Percentiles rank a stretch among this genome's conserved stretches.
phyloP scores from a whole-genome alignment of 1,140 invertebrate genomes.

The Calephelis nemesis region DNA sequence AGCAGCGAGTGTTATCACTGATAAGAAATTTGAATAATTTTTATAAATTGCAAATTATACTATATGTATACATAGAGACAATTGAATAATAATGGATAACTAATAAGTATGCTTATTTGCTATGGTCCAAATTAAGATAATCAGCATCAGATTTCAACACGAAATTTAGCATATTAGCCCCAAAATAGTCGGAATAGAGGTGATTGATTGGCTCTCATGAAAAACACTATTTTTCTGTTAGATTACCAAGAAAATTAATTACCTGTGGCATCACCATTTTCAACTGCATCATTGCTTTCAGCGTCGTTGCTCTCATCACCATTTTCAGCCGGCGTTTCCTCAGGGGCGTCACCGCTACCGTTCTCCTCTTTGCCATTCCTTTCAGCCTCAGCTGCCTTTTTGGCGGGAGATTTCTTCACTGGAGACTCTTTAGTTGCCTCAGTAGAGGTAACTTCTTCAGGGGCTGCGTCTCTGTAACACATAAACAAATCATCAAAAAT shows the following conservation, averaged over 20 bases:
- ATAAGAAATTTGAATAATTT: too few relatives aligned
- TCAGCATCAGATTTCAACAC: too few relatives aligned
- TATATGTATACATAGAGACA: neutral
- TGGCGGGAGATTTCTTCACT: slow-evolving; percentile 73
- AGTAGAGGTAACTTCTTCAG: slow-evolving; percentile 69
- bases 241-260: slow-evolving; percentile 27
- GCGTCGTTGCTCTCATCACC: slow-evolving; percentile 73
- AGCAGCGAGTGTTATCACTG: neutral
- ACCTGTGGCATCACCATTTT: slow-evolving; percentile 82
- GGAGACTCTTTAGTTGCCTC: slow-evolving; percentile 66
- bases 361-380: slow-evolving; percentile 81
- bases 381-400: slow-evolving; percentile 73
- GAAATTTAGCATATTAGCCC: too few relatives aligned
- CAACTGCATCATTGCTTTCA: slow-evolving; percentile 81
- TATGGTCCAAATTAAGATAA: too few relatives aligned
- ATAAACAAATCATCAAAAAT: slow-evolving; percentile 17
- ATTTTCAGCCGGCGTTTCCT: slow-evolving; percentile 75
- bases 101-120: too few relatives aligned
- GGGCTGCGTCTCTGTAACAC: slow-evolving; percentile 57
- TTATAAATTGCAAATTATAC: too few relatives aligned
- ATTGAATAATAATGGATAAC: neutral
- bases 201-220: too few relatives aligned
- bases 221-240: too few relatives aligned
- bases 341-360: slow-evolving; percentile 63
- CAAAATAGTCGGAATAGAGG: too few relatives aligned